These are phyloP conservation scores for Pholis gunnellus DNA, from an alignment of 2,113 vertebrate genomes.

Conservation along the genomic window DNA sequence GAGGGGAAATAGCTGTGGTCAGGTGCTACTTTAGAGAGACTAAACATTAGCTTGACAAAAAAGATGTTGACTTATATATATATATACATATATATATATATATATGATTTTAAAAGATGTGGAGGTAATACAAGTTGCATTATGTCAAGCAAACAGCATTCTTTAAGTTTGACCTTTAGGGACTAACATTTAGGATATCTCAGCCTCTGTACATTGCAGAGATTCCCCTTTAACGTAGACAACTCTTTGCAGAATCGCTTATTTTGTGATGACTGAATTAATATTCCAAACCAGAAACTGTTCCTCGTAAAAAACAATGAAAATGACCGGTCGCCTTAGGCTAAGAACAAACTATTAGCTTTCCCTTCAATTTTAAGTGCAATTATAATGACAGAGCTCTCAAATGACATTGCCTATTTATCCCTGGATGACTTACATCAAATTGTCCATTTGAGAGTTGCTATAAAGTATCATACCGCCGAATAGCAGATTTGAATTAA, in stretches of 20 bases:
- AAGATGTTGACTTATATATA: not conserved
- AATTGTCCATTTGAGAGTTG: conserved; percentile 36
- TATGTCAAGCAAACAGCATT: not conserved
- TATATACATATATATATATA: no score
- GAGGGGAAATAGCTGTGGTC: not conserved
- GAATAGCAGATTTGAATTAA: not conserved
- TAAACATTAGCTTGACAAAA: not conserved
- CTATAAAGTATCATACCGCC: conserved; percentile 17
- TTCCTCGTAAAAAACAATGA: conserved; percentile 14
- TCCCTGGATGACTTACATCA: conserved; percentile 31
- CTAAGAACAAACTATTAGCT: conserved; percentile 50
- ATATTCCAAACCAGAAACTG: conserved; percentile 19
- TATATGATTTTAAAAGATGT: not conserved
- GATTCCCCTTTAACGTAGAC: not conserved
- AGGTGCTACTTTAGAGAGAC: not conserved
- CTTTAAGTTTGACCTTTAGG: not conserved
- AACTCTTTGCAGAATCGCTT: not conserved
- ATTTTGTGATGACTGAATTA: conserved; percentile 4
- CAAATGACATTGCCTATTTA: conserved; percentile 17
- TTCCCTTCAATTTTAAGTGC: conserved; percentile 37
- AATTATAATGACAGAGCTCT: conserved; percentile 36
- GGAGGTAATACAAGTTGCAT: not conserved
- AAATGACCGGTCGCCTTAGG: conserved; percentile 7
- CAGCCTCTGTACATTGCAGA: not conserved
- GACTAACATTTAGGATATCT: no score